Evolutionary conservation across 2,888 invertebrate species (phyloP).

Genomic region (Rhamphomyia laevipes): DNA sequence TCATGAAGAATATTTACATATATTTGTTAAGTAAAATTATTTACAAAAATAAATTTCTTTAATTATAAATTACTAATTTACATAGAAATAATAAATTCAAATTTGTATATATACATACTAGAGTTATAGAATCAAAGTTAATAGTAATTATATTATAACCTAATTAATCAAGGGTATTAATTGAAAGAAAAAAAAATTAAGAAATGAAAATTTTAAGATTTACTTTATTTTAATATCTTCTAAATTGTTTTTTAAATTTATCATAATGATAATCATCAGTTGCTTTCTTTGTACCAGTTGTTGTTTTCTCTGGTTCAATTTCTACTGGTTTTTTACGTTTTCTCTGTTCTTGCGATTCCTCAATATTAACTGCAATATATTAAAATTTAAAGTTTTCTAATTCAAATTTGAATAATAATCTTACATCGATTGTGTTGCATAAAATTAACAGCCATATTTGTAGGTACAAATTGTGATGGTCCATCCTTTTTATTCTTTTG

Average conservation of each 20-base stretch:
- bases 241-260: constrained; percentile 90
- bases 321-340: constrained; percentile 28
- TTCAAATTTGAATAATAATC: constrained; percentile 21
- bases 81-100: too few relatives aligned
- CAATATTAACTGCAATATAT: constrained; percentile 72
- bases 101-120: too few relatives aligned
- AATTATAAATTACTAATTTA: too few relatives aligned
- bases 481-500: constrained; percentile 84
- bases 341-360: constrained; percentile 45
- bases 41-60: too few relatives aligned
- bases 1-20: too few relatives aligned
- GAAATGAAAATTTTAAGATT: too few relatives aligned
- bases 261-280: constrained; percentile 97
- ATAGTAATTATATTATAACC: too few relatives aligned
- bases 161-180: too few relatives aligned
- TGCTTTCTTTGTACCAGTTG: constrained; percentile 72
- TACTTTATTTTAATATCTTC: constrained; percentile 51
- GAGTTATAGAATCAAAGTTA: too few relatives aligned
- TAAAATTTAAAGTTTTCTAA: constrained; percentile 12
- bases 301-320: constrained; percentile 43
- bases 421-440: constrained; percentile 92
- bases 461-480: constrained; percentile 91
- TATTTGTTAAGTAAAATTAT: too few relatives aligned
- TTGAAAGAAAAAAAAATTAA: too few relatives aligned
- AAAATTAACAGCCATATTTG: constrained; percentile 97